Base-by-base conservation (phyloP, 2,797 vertebrate species). In the Sphenopsis melanotis region DNA sequence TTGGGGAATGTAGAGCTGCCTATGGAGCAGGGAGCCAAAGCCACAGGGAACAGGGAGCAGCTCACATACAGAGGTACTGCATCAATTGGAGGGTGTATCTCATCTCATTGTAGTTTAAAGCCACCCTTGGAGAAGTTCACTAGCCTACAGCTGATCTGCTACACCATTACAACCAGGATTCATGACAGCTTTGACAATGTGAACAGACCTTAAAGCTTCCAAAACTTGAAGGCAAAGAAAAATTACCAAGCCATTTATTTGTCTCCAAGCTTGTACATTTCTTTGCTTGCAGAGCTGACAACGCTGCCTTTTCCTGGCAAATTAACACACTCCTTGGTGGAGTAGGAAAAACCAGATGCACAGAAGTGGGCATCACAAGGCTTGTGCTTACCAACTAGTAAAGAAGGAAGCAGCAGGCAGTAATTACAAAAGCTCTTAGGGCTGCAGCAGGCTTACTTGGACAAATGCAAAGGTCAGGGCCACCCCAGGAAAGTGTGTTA, bases 21-120 rank as follows among this genome's bases (percentile, higher is more conserved):
- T 29, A 2, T 55, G 2, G 71, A 96, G 21, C 60, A 68, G 26
- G 55, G n/a, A 75, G 86, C 88, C 34, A 77, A 68, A 57, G 96
- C 96, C 42, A 96, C 96, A 37, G 30, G 82, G 11, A 72, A 44
- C 24, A 83, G 85, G 1, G 95, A 95, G 37, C 49, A 97, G 41
- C 42, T 97, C 52, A 60, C 79, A 9, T 81, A 53, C 13, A 96
- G 96, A 95, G 92, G 96, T 96, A 94, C 7, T 8, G 6, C 5
- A 8, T 17, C 34, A 27, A 42, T 50, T 2, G 9, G 27, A 83
- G 41, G 3, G 3, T 23, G 1, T 3, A 36, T 42, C 49, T 29
- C 29, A 56, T 42, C 39, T 71, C 65, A 24, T 0, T 19, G 23
- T 13, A 36, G 49, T 64, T 88, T 68, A 75, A 83, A 74, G 15